phyloP scores from a whole-genome alignment of 2,888 invertebrate species.

The Listrodromus nycthemerus region DNA sequence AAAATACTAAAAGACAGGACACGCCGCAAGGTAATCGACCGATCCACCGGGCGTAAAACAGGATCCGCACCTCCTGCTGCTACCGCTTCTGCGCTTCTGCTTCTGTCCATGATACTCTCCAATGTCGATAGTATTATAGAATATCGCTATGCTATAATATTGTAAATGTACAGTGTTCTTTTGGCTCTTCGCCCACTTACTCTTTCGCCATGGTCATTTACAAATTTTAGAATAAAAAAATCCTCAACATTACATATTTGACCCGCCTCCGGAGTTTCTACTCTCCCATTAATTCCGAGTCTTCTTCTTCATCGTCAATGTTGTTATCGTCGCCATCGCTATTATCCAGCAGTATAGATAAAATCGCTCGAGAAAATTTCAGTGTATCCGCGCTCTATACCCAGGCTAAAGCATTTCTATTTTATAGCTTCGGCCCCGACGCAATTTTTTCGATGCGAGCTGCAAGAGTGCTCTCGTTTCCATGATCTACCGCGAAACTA shows the following conservation, averaged over 20 bases:
- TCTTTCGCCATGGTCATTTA: constrained; percentile 58
- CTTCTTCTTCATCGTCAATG: neutral
- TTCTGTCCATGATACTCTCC: constrained; percentile 22
- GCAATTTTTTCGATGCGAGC: constrained; percentile 61
- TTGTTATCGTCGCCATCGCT: constrained; percentile 11
- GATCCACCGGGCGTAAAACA: constrained; percentile 66
- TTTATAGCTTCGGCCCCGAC: constrained; percentile 64
- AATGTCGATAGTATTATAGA: constrained; percentile 46
- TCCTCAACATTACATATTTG: constrained; percentile 1
- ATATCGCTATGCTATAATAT: constrained; percentile 6
- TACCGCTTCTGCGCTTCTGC: constrained; percentile 55
- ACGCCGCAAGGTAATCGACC: constrained; percentile 67
- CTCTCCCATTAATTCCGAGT: neutral
- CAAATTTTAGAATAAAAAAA: constrained; percentile 1
- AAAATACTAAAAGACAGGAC: constrained; percentile 54
- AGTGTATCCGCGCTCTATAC: constrained; percentile 38
- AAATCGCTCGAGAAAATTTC: constrained; percentile 17
- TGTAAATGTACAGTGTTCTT: constrained; percentile 15
- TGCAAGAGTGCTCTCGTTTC: constrained; percentile 26
- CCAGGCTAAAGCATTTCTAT: constrained; percentile 47
- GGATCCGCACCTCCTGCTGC: constrained; percentile 62
- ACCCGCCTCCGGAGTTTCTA: neutral
- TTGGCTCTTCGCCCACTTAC: constrained; percentile 43
- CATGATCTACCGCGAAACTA: constrained; percentile 41
- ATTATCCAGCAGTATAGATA: neutral